Percentiles rank a stretch among this genome's conserved stretches.
These are phyloP conservation scores for Syngnathus floridae DNA, from an alignment of 2,113 vertebrate genomes.

Conservation along the genomic window DNA sequence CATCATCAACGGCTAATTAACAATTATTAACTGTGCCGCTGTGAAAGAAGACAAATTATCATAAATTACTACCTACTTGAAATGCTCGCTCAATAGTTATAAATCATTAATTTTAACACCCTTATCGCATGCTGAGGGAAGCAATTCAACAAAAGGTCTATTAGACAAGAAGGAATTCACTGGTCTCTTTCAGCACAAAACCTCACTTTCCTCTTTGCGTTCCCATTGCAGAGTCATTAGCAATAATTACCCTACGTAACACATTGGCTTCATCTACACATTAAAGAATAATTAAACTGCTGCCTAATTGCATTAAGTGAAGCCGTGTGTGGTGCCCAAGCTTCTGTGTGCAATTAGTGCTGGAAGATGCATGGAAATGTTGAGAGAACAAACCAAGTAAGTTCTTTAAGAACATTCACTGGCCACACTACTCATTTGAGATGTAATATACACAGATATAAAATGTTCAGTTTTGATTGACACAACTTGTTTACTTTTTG, in stretches of 20 bases:
- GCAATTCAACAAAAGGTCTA: conserved; percentile 70
- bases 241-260: conserved; percentile 65
- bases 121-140: conserved; percentile 68
- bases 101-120: conserved; percentile 73
- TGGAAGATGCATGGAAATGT: conserved; percentile 3
- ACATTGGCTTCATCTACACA: conserved; percentile 63
- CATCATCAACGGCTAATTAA: conserved; percentile 70
- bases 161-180: conserved; percentile 66
- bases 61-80: conserved; percentile 75
- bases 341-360: conserved; percentile 35
- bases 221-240: conserved; percentile 58
- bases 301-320: conserved; percentile 63
- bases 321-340: conserved; percentile 40
- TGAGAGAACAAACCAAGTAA: conserved; percentile 17
- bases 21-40: conserved; percentile 71
- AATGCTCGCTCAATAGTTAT: conserved; percentile 72
- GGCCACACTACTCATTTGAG: neutral
- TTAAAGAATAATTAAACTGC: conserved; percentile 68
- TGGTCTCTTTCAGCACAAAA: conserved; percentile 58
- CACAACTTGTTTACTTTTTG: neutral
- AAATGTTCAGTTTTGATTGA: neutral
- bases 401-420: neutral
- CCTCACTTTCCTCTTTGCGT: conserved; percentile 47
- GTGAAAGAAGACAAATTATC: conserved; percentile 73
- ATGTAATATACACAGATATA: too few species aligned